phyloP scores from a whole-genome alignment of 92 coral and sea anemone species.

The Chrysogorgia sp. region DNA sequence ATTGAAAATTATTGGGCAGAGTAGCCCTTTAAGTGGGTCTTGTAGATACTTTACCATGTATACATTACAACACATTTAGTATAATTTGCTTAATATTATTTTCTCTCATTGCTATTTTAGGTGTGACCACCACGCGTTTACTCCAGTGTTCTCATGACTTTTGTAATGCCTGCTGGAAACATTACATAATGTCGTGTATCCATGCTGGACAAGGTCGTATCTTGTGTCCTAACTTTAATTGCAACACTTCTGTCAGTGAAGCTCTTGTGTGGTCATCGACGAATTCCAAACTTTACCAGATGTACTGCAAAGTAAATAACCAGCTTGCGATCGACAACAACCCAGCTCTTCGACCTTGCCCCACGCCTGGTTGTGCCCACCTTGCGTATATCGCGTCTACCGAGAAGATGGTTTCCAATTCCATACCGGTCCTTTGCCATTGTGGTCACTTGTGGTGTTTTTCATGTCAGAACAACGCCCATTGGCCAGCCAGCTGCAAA shows the following conservation, averaged over 20 bases:
- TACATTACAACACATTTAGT: too few species aligned
- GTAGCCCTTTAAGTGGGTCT: too few species aligned
- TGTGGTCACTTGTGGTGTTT: conserved; percentile 71
- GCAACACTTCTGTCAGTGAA: conserved; percentile 45
- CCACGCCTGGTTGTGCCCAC: conserved; percentile 53
- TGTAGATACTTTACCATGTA: too few species aligned
- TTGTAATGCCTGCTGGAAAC: conserved; percentile 66
- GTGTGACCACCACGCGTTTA: neutral
- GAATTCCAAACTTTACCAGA: conserved; percentile 38
- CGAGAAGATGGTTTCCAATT: neutral
- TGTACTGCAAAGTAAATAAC: neutral
- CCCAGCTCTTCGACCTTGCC: conserved; percentile 60
- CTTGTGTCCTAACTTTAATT: conserved; percentile 56
- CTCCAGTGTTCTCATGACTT: conserved; percentile 60
- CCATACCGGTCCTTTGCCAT: conserved; percentile 64
- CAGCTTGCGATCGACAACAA: conserved; percentile 29
- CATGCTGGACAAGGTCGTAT: conserved; percentile 47
- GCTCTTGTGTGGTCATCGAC: conserved; percentile 56
- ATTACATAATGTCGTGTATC: conserved; percentile 39
- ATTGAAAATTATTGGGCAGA: too few species aligned
- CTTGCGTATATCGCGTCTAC: conserved; percentile 44
- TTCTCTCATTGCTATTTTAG: neutral
- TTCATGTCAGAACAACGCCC: conserved; percentile 61
- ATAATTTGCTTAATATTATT: too few species aligned
- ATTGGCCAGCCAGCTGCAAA: conserved; percentile 71